Base-by-base conservation (phyloP, 2,888 invertebrate genomes). In the Galeruca laticollis region DNA sequence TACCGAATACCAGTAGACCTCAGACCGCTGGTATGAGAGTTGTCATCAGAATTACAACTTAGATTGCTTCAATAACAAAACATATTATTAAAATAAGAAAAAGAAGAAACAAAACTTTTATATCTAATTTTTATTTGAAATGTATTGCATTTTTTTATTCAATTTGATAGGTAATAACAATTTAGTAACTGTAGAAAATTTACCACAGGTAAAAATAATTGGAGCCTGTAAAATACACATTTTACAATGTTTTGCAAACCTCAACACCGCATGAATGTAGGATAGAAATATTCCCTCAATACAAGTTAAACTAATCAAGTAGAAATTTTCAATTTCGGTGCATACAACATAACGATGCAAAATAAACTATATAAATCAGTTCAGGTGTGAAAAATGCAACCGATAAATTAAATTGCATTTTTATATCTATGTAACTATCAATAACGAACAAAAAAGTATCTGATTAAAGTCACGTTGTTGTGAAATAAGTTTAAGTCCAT, bases 351-450 rank as follows among this genome's bases (percentile, higher is more conserved):
- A 35, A 35, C 37, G 37, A 37, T 37, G 37, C 37, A 13, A 11
- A 37, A 37, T 37, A 37, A 40, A 37, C 37, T 37, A 37, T 37
- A n/a, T 40, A 40, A 40, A 40, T n/a, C 3, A 13, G n/a, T n/a
- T 40, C n/a, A 1, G 40, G 40, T n/a, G n/a, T 40, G 40, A 40
- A 40, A 40, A 40, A 40, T 40, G 40, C 40, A 40, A 40, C 40
- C 40, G n/a, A 40, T n/a, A n/a, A 40, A 40, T 13, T 40, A 40
- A n/a, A 40, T 40, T 40, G 40, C 40, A n/a, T 40, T 40, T 40
- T 6, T n/a, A 13, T 40, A 13, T 40, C 40, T 40, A 0, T n/a
- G n/a, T 40, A 40, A 40, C 40, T n/a, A 13, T 40, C n/a, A 0
- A n/a, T 13, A 40, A 13, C n/a, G 40, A 40, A n/a, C n/a, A n/a